phyloP scores from a whole-genome alignment of 2,113 vertebrate genomes.

The Anhinga rufa region DNA sequence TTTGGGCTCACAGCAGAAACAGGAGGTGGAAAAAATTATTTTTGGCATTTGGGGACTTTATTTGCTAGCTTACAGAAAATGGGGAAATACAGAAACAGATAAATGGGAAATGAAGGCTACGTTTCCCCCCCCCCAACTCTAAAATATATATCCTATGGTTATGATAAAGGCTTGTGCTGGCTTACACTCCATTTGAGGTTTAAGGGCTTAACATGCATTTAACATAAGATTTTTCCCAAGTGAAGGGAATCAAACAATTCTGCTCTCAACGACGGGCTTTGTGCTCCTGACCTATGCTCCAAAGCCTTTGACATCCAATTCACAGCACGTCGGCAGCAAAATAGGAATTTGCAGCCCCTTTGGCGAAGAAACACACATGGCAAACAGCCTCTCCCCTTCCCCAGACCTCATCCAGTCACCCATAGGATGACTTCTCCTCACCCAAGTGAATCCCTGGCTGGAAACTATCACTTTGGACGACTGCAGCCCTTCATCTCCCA shows the following conservation, averaged over 20 bases:
- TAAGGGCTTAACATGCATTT: not conserved
- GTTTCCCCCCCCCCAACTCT: not conserved
- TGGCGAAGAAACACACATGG: rapidly evolving
- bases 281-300: not conserved
- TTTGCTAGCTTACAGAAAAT: not conserved
- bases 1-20: not conserved
- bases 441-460: not conserved
- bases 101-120: not conserved
- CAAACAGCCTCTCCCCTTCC: not conserved
- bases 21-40: not conserved
- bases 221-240: not conserved
- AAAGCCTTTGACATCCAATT: not conserved
- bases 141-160: not conserved
- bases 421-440: not conserved
- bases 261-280: not conserved
- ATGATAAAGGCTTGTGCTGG: not conserved
- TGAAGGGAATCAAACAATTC: not conserved
- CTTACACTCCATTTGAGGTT: not conserved
- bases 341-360: not conserved
- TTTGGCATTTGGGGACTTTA: not conserved
- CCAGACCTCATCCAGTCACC: not conserved
- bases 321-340: rapidly evolving
- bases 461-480: not conserved
- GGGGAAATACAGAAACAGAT: not conserved
- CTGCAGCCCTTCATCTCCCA: not conserved